Percentiles rank a stretch among this genome's conserved stretches.
Conservation (phyloP, 2,113 vertebrate species). For the Tenebrosternarchus preto region DNA sequence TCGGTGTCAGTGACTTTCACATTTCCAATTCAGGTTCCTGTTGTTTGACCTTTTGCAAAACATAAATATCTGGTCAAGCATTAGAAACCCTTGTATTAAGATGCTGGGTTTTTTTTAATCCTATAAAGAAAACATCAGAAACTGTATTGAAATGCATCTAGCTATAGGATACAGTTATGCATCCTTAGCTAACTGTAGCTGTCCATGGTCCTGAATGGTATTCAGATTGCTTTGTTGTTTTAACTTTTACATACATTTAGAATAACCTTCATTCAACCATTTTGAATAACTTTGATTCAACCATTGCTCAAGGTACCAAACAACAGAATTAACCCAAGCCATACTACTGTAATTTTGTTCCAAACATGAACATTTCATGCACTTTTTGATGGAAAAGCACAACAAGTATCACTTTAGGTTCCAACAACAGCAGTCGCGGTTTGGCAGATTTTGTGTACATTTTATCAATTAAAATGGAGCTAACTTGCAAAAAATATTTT, state of each 20-base stretch:
- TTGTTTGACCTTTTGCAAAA: no score
- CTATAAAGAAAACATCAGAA: background rate
- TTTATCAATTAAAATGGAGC: background rate
- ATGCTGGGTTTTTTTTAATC: background rate
- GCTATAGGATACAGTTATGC: no score
- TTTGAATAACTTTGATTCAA: no score
- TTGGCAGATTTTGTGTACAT: background rate
- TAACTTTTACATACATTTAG: no score
- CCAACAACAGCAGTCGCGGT: background rate
- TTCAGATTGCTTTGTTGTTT: no score
- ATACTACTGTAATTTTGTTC: background rate
- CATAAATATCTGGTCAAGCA: no score
- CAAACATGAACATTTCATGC: background rate
- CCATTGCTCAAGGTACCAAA: no score
- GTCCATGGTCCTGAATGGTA: background rate
- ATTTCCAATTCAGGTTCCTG: no score
- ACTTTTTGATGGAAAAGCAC: background rate
- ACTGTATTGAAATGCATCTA: background rate
- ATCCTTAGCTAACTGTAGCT: background rate
- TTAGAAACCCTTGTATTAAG: no score
- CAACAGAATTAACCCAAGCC: no score
- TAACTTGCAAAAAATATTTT: background rate
- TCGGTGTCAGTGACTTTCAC: no score
- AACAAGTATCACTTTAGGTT: background rate
- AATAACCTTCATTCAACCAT: no score